Conservation (phyloP, 2,113 vertebrate genomes). For the Saimiri boliviensis region DNA sequence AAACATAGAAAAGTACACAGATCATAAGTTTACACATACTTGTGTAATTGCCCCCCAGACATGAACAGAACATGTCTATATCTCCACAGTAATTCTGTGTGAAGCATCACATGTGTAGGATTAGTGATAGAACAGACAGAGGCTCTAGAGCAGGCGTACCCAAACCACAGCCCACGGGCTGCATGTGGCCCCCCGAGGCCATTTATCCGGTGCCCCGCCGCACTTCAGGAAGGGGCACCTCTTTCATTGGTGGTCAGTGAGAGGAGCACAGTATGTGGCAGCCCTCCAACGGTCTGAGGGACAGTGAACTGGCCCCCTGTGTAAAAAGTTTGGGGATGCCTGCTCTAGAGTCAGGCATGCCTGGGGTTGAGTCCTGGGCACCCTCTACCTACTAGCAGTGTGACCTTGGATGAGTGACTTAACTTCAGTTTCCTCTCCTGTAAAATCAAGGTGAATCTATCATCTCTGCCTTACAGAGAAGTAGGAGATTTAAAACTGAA, state of each 20-base stretch:
- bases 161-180: too few relatives aligned
- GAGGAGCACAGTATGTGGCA: too few relatives aligned
- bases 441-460: constrained; percentile 37
- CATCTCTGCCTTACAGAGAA: constrained; percentile 18
- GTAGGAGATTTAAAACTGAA: constrained; percentile 23
- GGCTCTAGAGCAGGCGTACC: background rate
- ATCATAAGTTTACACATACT: background rate
- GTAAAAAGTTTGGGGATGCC: too few relatives aligned
- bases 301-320: too few relatives aligned
- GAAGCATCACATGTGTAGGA: background rate
- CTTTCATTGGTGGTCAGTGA: too few relatives aligned
- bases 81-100: constrained; percentile 5
- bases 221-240: too few relatives aligned
- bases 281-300: too few relatives aligned
- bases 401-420: constrained; percentile 21
- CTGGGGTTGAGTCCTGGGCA: background rate
- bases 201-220: too few relatives aligned
- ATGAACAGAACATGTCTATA: background rate
- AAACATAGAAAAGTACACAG: background rate
- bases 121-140: background rate
- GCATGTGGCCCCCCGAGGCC: too few relatives aligned
- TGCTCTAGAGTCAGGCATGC: background rate
- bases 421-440: constrained; percentile 2
- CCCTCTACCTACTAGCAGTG: background rate
- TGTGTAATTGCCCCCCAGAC: background rate